phyloP scores from a whole-genome alignment of 2,797 vertebrate genomes.

The Sternarchorhynchus goeldii region DNA sequence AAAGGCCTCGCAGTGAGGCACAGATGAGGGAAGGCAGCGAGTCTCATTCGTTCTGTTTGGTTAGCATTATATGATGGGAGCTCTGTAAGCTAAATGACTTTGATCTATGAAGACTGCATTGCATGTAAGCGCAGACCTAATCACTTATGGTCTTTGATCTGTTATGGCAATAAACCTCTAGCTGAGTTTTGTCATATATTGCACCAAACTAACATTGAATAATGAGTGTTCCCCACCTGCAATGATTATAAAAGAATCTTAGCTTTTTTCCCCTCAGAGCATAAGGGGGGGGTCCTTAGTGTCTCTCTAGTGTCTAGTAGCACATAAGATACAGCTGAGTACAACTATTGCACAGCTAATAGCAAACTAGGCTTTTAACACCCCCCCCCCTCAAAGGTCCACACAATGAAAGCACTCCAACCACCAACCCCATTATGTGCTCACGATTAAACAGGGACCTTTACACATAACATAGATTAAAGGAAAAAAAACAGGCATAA shows the following conservation, averaged over 20 bases:
- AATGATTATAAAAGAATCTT: slow-evolving; percentile 27
- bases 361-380: slow-evolving; percentile 5
- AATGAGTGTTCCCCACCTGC: slow-evolving; percentile 6
- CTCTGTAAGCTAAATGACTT: slow-evolving; percentile 11
- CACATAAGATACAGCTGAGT: slow-evolving; percentile 26
- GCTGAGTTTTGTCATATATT: slow-evolving; percentile 1
- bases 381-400: slow-evolving; percentile 21
- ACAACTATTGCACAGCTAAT: slow-evolving; percentile 8
- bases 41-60: slow-evolving; percentile 3
- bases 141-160: slow-evolving; percentile 24
- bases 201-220: slow-evolving; percentile 1
- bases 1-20: not conserved
- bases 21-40: not conserved
- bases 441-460: slow-evolving; percentile 51
- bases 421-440: slow-evolving; percentile 26
- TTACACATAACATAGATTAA: not conserved
- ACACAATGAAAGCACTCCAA: slow-evolving; percentile 16
- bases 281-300: slow-evolving; percentile 8
- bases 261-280: slow-evolving; percentile 5
- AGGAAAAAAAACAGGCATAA: slow-evolving; percentile 59
- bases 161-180: not conserved
- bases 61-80: slow-evolving; percentile 12
- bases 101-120: not conserved
- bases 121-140: not conserved
- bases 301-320: slow-evolving; percentile 12